These are phyloP conservation scores for Littorina saxatilis DNA, from an alignment of 1,140 invertebrate species.

Conservation along the genomic window DNA sequence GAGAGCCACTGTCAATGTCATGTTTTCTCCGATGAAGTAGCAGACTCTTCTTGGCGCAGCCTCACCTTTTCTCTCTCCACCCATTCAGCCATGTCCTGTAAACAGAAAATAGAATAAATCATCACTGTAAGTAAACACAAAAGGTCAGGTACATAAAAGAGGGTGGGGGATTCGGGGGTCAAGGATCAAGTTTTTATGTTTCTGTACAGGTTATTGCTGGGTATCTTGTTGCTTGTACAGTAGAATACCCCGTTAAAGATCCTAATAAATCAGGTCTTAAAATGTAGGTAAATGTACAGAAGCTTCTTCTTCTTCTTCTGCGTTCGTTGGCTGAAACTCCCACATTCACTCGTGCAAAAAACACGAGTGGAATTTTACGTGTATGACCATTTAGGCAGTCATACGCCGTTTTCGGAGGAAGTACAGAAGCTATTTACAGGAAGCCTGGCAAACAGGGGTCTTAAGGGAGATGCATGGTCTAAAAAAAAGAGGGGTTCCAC, in stretches of 20 bases:
- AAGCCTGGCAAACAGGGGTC: too few relatives aligned
- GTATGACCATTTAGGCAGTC: too few relatives aligned
- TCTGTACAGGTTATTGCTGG: background rate
- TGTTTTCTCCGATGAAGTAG: background rate
- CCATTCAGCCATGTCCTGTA: conserved; percentile 50
- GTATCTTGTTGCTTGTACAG: background rate
- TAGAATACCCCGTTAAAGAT: background rate
- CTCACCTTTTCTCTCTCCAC: conserved; percentile 45
- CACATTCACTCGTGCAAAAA: too few relatives aligned
- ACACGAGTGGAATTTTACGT: too few relatives aligned
- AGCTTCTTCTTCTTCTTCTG: too few relatives aligned
- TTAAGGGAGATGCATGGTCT: too few relatives aligned
- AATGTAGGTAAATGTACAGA: background rate
- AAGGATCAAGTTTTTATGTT: background rate
- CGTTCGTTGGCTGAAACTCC: too few relatives aligned
- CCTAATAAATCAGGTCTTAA: background rate
- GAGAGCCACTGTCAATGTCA: too few relatives aligned
- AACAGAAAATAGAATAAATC: conserved; percentile 20
- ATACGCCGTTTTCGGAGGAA: too few relatives aligned
- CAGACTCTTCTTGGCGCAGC: background rate
- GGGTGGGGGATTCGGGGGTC: background rate
- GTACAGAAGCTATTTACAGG: too few relatives aligned
- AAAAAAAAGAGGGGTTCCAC: too few relatives aligned
- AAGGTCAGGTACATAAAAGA: background rate
- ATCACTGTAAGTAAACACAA: background rate